Evolutionary conservation across 1,140 invertebrate species (phyloP).

Genomic region (Eumaeus atala): DNA sequence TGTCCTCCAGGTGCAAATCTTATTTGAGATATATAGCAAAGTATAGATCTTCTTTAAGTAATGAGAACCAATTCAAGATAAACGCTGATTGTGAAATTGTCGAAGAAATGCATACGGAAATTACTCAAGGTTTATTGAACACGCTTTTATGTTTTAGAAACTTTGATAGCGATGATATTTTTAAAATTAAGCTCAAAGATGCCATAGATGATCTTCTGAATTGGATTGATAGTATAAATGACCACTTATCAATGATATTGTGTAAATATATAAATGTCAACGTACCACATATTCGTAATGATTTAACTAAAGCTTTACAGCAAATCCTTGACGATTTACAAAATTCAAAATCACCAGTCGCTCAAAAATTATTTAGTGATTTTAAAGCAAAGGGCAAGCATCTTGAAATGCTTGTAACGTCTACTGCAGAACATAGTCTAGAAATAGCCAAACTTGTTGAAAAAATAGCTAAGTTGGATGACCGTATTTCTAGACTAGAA

Average conservation of each 20-base stretch:
- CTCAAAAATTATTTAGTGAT: slow-evolving; percentile 41
- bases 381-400: slow-evolving; percentile 47
- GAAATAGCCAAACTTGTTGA: slow-evolving; percentile 56
- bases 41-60: slow-evolving; percentile 33
- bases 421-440: slow-evolving; percentile 39
- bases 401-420: slow-evolving; percentile 44
- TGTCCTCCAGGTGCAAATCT: slow-evolving; percentile 42
- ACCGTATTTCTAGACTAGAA: slow-evolving; percentile 46
- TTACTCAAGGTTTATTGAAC: slow-evolving; percentile 35
- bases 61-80: slow-evolving; percentile 39
- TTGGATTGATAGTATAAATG: slow-evolving; percentile 60
- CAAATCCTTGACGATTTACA: slow-evolving; percentile 51
- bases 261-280: slow-evolving; percentile 49
- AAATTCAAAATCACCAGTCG: slow-evolving; percentile 29
- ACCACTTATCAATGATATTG: slow-evolving; percentile 39
- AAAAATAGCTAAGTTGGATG: slow-evolving; percentile 50
- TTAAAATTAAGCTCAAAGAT: slow-evolving; percentile 38
- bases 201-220: slow-evolving; percentile 40
- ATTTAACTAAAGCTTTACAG: slow-evolving; percentile 58
- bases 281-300: slow-evolving; percentile 36
- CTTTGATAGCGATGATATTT: slow-evolving; percentile 37
- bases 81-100: slow-evolving; percentile 54
- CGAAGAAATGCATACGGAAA: slow-evolving; percentile 59
- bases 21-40: slow-evolving; percentile 52
- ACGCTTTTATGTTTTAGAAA: slow-evolving; percentile 49